Evolutionary conservation across 1,140 invertebrate genomes (phyloP), one percentile per base, ranked within the genome.

Genomic region (Chironomus tepperi): DNA sequence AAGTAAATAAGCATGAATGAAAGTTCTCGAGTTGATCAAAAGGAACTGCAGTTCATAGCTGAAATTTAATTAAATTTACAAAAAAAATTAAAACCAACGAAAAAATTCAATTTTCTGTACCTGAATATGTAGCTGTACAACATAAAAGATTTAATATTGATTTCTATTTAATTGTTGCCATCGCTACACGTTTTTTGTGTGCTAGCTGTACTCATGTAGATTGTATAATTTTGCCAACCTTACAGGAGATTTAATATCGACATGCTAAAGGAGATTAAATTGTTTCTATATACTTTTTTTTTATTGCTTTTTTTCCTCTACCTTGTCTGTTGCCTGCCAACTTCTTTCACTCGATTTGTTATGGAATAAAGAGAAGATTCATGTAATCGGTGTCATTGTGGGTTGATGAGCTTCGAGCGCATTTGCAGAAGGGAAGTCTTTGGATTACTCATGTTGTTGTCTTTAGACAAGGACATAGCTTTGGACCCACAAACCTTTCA

Each of bases 251-350:
- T 57, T 57, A 57, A 57, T 57, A 57, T 57, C 47, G 47, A 57
- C 47, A 57, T 57, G 65, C 65, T 19, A 70, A 70, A 21, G 19
- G 65, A 70, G 65, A 70, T 70, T 70, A 70, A 70, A 70, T 70
- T 70, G 65, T 70, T 70, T 70, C 65, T 21, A 57, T 1, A 34
- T 34, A 34, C 24, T 34, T 34, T n/a, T n/a, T n/a, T 15, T 47
- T 57, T 57, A 57, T 57, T 57, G 47, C 47, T 57, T 57, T 57
- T 57, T 43, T 47, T 57, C 5, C 15, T 5, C 5, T 12, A 57
- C 5, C n/a, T 57, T 12, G 47, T 57, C 47, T 57, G 47, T n/a
- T 57, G 47, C 47, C 12, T 57, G 12, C n/a, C 15, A 47, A 9
- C 43, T 57, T 57, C 47, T 57, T n/a, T 57, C n/a, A 15, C 47